These are phyloP conservation scores for Folsomia candida DNA, from an alignment of 2,888 invertebrate species.

Conservation along the genomic window DNA sequence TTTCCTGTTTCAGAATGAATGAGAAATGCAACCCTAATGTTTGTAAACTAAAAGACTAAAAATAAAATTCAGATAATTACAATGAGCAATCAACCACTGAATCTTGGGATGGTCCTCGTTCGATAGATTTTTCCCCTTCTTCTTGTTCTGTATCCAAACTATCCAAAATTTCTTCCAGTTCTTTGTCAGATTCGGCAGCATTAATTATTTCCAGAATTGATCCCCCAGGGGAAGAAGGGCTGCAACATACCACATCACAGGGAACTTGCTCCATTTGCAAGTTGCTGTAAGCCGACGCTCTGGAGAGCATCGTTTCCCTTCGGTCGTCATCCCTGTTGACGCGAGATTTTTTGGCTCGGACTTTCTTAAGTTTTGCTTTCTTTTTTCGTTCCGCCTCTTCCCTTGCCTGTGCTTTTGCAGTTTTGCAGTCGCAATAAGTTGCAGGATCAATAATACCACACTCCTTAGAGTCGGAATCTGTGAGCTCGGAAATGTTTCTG, in stretches of 20 bases:
- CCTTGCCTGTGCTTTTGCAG: neutral
- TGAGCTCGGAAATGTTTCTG: neutral
- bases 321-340: neutral
- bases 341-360: neutral
- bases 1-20: no score
- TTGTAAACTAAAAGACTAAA: no score
- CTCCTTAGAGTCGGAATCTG: neutral
- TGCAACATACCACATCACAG: neutral
- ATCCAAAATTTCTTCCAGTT: conserved; percentile 19
- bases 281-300: neutral
- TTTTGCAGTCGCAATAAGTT: conserved; percentile 8
- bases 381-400: conserved; percentile 7
- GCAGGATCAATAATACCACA: neutral
- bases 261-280: neutral
- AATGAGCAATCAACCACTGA: conserved; percentile 32
- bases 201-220: conserved; percentile 7
- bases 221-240: conserved; percentile 1
- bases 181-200: conserved; percentile 15
- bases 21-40: no score
- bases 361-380: conserved; percentile 1
- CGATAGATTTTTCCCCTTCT: conserved; percentile 13
- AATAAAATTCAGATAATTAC: neutral
- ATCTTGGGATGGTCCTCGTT: conserved; percentile 19
- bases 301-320: neutral
- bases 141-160: no score